A percentile compares a stretch with the other conserved stretches of the same genome.
Evolutionary conservation across 2,113 vertebrate species (phyloP).

Genomic region (Rhinoptilus africanus): DNA sequence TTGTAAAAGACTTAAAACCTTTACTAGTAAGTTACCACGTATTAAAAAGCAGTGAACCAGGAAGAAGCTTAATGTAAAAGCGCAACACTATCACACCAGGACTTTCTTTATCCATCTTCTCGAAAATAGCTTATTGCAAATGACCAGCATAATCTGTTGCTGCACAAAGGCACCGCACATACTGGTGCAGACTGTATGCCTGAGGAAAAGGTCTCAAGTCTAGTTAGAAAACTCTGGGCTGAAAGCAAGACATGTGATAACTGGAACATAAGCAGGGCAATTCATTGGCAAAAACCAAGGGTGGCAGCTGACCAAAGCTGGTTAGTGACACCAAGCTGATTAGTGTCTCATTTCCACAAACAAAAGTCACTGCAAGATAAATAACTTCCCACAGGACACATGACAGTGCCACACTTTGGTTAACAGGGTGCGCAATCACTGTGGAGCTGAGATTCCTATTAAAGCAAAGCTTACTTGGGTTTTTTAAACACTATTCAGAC

Average conservation of each 20-base stretch:
- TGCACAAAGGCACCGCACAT: neutral
- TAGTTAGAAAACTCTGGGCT: neutral
- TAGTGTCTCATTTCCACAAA: slow-evolving; percentile 35
- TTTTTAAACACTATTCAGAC: slow-evolving; percentile 10
- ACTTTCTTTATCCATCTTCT: neutral
- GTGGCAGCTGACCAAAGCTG: slow-evolving; percentile 29
- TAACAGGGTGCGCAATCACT: neutral
- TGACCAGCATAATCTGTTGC: neutral
- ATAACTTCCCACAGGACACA: slow-evolving; percentile 24
- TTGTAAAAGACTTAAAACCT: neutral
- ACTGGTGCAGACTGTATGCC: neutral
- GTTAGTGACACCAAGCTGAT: slow-evolving; percentile 42
- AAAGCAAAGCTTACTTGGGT: neutral
- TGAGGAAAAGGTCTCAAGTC: neutral
- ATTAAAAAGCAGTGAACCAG: neutral
- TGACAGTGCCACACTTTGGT: neutral
- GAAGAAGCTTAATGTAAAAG: neutral
- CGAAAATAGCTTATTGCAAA: neutral
- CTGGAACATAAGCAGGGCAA: neutral
- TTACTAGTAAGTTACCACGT: neutral
- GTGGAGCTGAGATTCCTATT: neutral
- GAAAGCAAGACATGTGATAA: slow-evolving; percentile 10
- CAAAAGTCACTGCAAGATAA: slow-evolving; percentile 30
- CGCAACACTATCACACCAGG: neutral
- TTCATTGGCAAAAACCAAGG: slow-evolving; percentile 27